Conservation (phyloP, 2,113 vertebrate genomes). For the Delphinus delphis region DNA sequence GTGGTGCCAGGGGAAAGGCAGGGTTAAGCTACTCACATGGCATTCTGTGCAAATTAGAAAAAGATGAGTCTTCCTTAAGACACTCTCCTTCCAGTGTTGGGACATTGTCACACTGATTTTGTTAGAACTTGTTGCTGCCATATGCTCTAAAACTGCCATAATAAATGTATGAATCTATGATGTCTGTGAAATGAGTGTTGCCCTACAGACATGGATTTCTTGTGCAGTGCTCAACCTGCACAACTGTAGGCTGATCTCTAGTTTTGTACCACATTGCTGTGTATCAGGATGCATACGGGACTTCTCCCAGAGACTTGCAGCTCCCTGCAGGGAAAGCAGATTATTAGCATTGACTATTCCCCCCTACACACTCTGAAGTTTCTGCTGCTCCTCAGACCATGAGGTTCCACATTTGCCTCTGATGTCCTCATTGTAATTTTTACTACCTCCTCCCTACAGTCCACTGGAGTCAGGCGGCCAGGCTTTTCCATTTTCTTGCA, state of each 20-base stretch:
- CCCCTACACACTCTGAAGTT: neutral
- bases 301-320: neutral
- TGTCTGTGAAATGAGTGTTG: neutral
- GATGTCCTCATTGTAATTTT: neutral
- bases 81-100: neutral
- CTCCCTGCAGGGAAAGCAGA: neutral
- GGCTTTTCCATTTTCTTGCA: neutral
- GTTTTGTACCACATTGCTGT: neutral
- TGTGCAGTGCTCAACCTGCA: too few relatives aligned
- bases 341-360: neutral
- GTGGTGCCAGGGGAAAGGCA: neutral
- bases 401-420: neutral
- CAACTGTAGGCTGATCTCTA: neutral
- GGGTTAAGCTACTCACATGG: neutral
- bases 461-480: neutral
- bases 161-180: neutral
- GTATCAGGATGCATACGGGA: neutral
- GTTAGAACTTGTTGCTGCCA: neutral
- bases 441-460: neutral
- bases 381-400: neutral
- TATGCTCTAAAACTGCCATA: neutral
- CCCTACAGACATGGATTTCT: neutral
- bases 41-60: neutral
- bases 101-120: neutral
- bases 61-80: neutral